Evolutionary conservation across 2,888 invertebrate genomes (phyloP).

Genomic region (Agrochola circellaris): DNA sequence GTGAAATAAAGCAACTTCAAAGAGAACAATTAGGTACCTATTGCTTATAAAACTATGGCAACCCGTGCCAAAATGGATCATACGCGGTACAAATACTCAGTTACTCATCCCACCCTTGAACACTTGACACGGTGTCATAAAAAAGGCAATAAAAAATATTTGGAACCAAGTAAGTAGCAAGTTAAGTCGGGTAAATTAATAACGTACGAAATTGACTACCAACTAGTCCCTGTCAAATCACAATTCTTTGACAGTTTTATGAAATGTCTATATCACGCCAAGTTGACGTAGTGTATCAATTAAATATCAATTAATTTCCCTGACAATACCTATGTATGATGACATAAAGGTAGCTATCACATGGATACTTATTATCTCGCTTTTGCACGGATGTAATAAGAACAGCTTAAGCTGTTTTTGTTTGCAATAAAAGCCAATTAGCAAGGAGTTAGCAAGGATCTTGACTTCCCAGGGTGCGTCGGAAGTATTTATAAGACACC

Average conservation of each 20-base stretch:
- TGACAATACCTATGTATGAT: not conserved
- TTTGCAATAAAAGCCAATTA: not conserved
- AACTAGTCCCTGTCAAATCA: not conserved
- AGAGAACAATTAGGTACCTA: constrained; percentile 25
- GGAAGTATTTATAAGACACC: not conserved
- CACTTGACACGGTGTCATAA: constrained; percentile 2
- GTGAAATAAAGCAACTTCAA: constrained; percentile 33
- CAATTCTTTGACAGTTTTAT: not conserved
- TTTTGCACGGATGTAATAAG: not conserved
- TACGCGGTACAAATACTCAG: not conserved
- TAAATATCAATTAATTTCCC: not conserved
- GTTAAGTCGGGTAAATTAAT: not conserved
- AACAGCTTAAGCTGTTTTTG: not conserved
- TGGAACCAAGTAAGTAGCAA: not conserved
- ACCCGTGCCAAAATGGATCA: constrained; percentile 28
- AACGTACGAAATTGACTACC: not conserved
- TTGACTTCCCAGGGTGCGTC: not conserved
- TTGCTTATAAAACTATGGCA: constrained; percentile 3
- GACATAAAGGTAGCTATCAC: too few relatives aligned
- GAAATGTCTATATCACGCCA: not conserved
- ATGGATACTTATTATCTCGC: not conserved
- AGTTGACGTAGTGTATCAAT: not conserved
- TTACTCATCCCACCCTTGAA: not conserved
- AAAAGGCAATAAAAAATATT: constrained; percentile 23
- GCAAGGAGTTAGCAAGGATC: not conserved